Evolutionary conservation across 2,113 vertebrate species (phyloP).

Genomic region (Cygnus buccinator): DNA sequence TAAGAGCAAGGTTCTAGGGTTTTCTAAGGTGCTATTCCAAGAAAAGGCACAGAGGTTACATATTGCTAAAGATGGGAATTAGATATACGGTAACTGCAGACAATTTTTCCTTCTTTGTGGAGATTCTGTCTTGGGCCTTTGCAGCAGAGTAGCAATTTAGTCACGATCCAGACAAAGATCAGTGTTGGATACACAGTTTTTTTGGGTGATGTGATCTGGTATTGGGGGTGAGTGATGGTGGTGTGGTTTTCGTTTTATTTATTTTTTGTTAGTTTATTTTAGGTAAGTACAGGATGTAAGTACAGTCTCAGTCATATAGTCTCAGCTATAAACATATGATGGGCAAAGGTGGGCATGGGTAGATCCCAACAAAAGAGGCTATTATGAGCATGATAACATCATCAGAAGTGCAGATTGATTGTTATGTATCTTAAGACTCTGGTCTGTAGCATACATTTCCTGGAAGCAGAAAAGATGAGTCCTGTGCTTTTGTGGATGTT

Average conservation of each 20-base stretch:
- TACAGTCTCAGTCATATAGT: background rate
- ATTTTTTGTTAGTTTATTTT: background rate
- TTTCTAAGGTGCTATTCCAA: background rate
- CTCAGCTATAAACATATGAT: background rate
- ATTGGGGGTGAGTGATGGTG: background rate
- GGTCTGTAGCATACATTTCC: background rate
- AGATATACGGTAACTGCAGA: too few relatives aligned
- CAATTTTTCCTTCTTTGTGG: background rate
- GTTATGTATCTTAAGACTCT: background rate
- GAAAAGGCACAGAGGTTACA: background rate
- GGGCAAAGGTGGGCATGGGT: background rate
- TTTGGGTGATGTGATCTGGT: background rate
- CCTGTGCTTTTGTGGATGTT: background rate
- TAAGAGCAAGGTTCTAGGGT: background rate
- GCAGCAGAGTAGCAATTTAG: background rate
- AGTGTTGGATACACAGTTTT: background rate
- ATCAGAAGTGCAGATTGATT: background rate
- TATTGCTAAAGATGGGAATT: background rate
- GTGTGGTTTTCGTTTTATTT: background rate
- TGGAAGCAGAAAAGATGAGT: background rate
- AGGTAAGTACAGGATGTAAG: background rate
- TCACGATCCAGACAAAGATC: background rate
- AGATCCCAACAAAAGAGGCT: background rate
- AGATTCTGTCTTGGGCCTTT: background rate
- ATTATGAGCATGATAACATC: rapidly evolving